Evolutionary conservation across 2,113 vertebrate genomes (phyloP).

Genomic region (Symphodus melops): DNA sequence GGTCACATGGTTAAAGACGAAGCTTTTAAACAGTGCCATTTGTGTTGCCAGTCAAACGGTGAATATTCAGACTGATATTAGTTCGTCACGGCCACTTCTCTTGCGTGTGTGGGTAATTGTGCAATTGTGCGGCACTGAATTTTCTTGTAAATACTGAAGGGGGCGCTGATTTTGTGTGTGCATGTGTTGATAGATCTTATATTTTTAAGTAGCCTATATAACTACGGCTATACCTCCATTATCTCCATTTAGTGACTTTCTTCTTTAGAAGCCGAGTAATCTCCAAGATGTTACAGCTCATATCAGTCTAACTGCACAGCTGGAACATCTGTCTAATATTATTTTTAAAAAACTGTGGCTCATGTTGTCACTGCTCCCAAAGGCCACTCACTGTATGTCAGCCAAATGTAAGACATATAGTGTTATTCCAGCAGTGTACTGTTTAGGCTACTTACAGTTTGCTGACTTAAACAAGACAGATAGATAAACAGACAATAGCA

Average conservation of each 20-base stretch:
- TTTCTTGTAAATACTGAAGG: constrained; percentile 3
- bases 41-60: background rate
- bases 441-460: too few species aligned
- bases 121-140: background rate
- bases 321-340: constrained; percentile 45
- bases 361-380: background rate
- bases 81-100: background rate
- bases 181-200: too few species aligned
- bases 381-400: background rate
- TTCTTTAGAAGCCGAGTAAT: constrained; percentile 2
- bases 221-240: background rate
- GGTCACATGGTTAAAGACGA: background rate
- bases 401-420: constrained; percentile 17
- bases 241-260: background rate
- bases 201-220: too few species aligned
- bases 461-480: background rate
- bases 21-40: background rate
- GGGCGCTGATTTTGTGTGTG: constrained; percentile 24
- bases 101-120: too few species aligned
- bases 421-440: too few species aligned
- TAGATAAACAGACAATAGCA: background rate
- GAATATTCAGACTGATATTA: background rate
- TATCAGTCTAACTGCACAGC: constrained; percentile 38
- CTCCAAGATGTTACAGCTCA: constrained; percentile 18
- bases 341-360: constrained; percentile 30